Percentiles rank a stretch among this genome's conserved stretches.
Conservation (phyloP, 2,888 invertebrate species). For the Polydrusus pterygomalis region DNA sequence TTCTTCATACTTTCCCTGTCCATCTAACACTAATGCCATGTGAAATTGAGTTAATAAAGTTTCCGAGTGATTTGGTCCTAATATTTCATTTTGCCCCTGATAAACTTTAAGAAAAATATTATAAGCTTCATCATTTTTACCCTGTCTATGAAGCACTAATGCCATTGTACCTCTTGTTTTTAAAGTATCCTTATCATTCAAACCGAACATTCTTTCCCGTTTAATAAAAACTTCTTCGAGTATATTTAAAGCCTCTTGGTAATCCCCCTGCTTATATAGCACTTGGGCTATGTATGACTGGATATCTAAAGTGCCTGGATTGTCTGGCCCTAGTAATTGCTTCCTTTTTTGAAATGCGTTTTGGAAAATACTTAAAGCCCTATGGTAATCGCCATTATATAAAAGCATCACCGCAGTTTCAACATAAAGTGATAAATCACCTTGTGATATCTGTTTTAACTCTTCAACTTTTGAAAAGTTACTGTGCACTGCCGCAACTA, state of each 20-base stretch:
- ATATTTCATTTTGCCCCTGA: conserved; percentile 47
- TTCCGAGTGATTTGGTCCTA: conserved; percentile 22
- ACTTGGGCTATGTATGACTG: conserved; percentile 49
- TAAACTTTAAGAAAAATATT: conserved; percentile 50
- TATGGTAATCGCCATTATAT: too few relatives aligned
- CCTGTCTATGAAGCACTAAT: conserved; percentile 49
- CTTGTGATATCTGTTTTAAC: too few relatives aligned
- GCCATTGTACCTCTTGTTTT: conserved; percentile 49
- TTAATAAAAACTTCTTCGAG: conserved; percentile 37
- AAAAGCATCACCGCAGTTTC: too few relatives aligned
- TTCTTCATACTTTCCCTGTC: conserved; percentile 49
- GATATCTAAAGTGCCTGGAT: conserved; percentile 49
- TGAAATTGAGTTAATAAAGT: not conserved
- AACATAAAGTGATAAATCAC: too few relatives aligned
- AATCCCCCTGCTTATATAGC: conserved; percentile 44
- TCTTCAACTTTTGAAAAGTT: too few relatives aligned
- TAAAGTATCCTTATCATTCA: conserved; percentile 51
- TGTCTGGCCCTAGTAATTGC: too few relatives aligned
- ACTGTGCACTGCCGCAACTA: not conserved
- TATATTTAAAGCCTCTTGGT: conserved; percentile 52
- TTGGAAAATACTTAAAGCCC: too few relatives aligned
- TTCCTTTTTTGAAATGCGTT: too few relatives aligned
- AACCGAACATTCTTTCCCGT: too few relatives aligned
- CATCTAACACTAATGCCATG: conserved; percentile 53
- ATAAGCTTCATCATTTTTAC: conserved; percentile 53